Base-by-base conservation (phyloP, 2,797 vertebrate species). In the Lates japonicus region DNA sequence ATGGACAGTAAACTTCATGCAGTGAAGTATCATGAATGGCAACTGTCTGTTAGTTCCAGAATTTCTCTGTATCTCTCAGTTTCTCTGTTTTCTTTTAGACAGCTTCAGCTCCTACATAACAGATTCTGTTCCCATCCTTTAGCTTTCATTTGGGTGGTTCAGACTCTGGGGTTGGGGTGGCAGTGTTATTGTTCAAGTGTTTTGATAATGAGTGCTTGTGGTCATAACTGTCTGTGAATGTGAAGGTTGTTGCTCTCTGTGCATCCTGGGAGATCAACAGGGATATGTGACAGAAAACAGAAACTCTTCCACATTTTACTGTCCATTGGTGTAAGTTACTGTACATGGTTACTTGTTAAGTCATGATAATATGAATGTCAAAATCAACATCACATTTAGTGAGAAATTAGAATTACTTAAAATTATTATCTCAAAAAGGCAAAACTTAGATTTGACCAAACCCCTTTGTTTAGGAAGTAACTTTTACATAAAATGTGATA, bases 171-270 rank as follows among this genome's bases (percentile, higher is more conserved):
- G 44, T 17, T 11, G 41, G 41, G 37, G 41, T 11, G 41, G 13
- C 41, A 29, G 37, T 80, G 82, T 82, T 84, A 77, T 86, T 84
- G 71, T 81, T 74, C 54, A 60, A 78, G 14, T 87, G 80, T 88
- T 87, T 54, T 81, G 77, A 77, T 85, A 85, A 80, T 80, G 76
- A 76, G 78, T 73, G 80, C 66, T 57, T 81, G 87, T 77, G 78
- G 78, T 75, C 54, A 63, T 78, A 80, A 66, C 71, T 67, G 74
- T 79, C 83, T 83, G 82, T 74, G 82, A 83, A 83, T 80, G 78
- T 71, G 79, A 85, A 78, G 67, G 76, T 58, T 78, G 57, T 70
- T 82, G 57, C 72, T 78, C 61, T 67, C n/a, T 65, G 63, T 67
- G 41, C 58, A 20, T 67, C 37, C 49, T 54, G 41, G 54, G 46